A percentile compares a stretch with the other conserved stretches of the same genome.
Conservation (phyloP, 2,888 invertebrate genomes). For the Acholoe squamosa region DNA sequence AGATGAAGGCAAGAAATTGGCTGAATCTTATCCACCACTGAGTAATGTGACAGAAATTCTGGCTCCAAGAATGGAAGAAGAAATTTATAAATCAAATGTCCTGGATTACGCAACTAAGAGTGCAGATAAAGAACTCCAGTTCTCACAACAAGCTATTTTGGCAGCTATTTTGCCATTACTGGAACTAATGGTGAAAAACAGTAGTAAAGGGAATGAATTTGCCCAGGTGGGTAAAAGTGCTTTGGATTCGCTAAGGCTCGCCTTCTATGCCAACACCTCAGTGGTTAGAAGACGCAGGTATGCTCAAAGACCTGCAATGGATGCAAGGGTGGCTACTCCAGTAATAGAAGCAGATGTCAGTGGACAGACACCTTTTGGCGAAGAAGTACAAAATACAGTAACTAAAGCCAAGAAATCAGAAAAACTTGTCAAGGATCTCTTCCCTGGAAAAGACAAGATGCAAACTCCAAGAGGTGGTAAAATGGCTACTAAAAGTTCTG, state of each 20-base stretch:
- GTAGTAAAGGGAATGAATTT: background rate
- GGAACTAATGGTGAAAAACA: background rate
- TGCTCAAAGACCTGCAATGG: background rate
- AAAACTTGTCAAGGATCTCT: background rate
- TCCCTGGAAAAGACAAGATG: background rate
- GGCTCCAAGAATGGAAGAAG: no score
- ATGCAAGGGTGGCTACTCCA: background rate
- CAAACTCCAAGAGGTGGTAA: background rate
- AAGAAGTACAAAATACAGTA: background rate
- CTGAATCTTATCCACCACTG: no score
- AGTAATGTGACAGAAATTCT: no score
- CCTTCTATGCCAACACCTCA: no score
- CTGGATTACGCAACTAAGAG: no score
- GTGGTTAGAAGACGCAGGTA: background rate
- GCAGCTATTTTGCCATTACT: background rate
- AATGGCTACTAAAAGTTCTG: background rate
- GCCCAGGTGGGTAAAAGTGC: background rate
- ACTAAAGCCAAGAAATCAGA: background rate
- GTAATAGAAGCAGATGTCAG: background rate
- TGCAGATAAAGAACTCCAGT: no score
- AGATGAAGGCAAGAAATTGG: background rate
- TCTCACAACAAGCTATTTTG: background rate
- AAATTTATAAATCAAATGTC: no score
- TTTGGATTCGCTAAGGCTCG: background rate
- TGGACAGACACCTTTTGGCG: no score